These are phyloP conservation scores for Pangasius krempfi DNA, from an alignment of 2,797 vertebrate species.

Conservation along the genomic window DNA sequence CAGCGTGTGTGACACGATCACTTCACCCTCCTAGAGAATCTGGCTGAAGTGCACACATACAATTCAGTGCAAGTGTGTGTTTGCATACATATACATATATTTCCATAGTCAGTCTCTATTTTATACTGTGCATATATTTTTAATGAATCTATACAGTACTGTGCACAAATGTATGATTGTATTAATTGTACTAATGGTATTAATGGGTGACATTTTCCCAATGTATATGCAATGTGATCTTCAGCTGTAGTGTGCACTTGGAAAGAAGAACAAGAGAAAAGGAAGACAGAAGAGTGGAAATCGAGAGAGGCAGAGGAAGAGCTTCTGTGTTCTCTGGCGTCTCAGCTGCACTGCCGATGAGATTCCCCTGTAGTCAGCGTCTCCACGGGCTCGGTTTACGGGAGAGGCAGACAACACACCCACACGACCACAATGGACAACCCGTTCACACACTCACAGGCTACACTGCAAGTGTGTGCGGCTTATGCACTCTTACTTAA, in stretches of 20 bases:
- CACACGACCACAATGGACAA: slow-evolving; percentile 49
- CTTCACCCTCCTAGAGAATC: slow-evolving; percentile 37
- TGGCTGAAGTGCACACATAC: not conserved
- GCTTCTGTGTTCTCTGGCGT: slow-evolving; percentile 74
- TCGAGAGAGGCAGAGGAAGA: slow-evolving; percentile 57
- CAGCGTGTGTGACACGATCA: slow-evolving; percentile 66
- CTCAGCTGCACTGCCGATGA: slow-evolving; percentile 71
- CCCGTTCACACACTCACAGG: slow-evolving; percentile 47
- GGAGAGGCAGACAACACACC: slow-evolving; percentile 56
- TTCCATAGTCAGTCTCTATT: not conserved
- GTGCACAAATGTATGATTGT: not conserved
- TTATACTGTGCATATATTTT: not conserved
- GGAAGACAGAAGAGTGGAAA: slow-evolving; percentile 44
- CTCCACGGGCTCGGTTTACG: slow-evolving; percentile 77
- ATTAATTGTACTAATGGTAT: too few relatives aligned
- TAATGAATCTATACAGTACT: not conserved
- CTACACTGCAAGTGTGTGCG: slow-evolving; percentile 47
- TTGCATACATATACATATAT: not conserved
- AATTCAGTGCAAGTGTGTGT: not conserved
- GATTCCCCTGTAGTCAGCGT: slow-evolving; percentile 81
- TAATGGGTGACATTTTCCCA: not conserved
- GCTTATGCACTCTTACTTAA: slow-evolving; percentile 20
- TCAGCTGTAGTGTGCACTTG: slow-evolving; percentile 57
- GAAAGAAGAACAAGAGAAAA: slow-evolving; percentile 58
- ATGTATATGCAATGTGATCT: slow-evolving; percentile 29